Conservation (phyloP, 1,140 invertebrate species). For the Ylistrum balloti region DNA sequence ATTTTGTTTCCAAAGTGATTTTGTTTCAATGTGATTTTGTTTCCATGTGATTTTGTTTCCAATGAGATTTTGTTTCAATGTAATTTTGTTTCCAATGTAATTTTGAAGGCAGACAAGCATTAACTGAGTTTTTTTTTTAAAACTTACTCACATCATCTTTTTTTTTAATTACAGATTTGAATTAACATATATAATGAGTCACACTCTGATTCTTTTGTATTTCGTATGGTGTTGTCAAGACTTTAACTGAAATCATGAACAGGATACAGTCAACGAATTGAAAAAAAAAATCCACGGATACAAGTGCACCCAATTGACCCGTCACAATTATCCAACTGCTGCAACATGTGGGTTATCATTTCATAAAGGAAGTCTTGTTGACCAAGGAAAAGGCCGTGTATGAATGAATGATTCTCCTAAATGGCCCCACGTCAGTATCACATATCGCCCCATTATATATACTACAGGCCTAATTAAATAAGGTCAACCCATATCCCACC, state of each 20-base stretch:
- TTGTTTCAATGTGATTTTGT: no score
- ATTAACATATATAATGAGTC: neutral
- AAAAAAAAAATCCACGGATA: neutral
- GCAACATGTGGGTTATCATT: neutral
- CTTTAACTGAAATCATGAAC: no score
- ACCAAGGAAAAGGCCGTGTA: neutral
- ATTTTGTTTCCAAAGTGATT: no score
- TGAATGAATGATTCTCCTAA: neutral
- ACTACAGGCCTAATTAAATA: conserved; percentile 35
- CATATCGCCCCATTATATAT: conserved; percentile 34
- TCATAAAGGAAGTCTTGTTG: neutral
- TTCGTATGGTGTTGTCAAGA: no score
- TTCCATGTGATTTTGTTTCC: no score
- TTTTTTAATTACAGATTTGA: neutral
- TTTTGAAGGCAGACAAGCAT: no score
- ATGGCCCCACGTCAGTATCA: neutral
- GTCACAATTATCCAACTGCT: neutral
- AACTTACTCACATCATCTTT: no score
- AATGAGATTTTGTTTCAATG: no score
- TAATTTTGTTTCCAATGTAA: no score
- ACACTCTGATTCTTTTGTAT: neutral
- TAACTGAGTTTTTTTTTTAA: no score
- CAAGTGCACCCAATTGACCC: neutral
- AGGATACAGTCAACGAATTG: neutral
- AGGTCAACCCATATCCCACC: neutral